A percentile compares a stretch with the other conserved stretches of the same genome.
These are phyloP conservation scores for Neocrepidodera transversa DNA, from an alignment of 2,888 invertebrate species.

Conservation along the genomic window DNA sequence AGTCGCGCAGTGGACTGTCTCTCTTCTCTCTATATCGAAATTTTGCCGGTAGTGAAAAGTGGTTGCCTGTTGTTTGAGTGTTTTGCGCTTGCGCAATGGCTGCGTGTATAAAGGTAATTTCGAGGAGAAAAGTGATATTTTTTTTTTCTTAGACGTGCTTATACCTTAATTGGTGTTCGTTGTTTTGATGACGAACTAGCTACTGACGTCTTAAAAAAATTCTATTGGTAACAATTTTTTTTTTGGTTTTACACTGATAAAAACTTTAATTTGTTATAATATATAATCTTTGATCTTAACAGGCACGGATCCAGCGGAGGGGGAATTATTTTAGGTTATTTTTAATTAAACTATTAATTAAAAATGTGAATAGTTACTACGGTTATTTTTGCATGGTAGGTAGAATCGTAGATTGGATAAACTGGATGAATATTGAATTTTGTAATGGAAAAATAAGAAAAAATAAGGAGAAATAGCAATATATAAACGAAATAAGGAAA, in stretches of 20 bases:
- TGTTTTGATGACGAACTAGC: neutral
- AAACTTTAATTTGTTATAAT: neutral
- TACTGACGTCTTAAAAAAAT: neutral
- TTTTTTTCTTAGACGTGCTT: conserved; percentile 2
- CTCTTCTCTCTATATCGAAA: too few relatives aligned
- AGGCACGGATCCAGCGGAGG: too few relatives aligned
- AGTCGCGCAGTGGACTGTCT: conserved; percentile 13
- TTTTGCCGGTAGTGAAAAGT: conserved; percentile 23
- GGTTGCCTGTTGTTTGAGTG: conserved; percentile 15
- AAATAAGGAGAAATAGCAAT: too few relatives aligned
- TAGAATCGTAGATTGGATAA: too few relatives aligned
- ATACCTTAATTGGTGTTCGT: neutral
- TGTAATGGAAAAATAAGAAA: too few relatives aligned
- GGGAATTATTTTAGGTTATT: too few relatives aligned
- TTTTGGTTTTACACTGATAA: neutral
- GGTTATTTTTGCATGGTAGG: too few relatives aligned
- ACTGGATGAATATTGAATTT: too few relatives aligned
- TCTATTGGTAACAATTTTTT: neutral
- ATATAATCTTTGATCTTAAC: too few relatives aligned
- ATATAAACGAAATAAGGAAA: too few relatives aligned
- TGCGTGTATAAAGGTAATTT: conserved; percentile 22
- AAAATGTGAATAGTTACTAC: too few relatives aligned
- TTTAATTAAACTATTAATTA: too few relatives aligned
- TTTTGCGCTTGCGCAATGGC: conserved; percentile 14
- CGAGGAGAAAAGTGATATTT: conserved; percentile 5